Evolutionary conservation across 2,113 vertebrate genomes (phyloP).

Genomic region (Grantiella picta): DNA sequence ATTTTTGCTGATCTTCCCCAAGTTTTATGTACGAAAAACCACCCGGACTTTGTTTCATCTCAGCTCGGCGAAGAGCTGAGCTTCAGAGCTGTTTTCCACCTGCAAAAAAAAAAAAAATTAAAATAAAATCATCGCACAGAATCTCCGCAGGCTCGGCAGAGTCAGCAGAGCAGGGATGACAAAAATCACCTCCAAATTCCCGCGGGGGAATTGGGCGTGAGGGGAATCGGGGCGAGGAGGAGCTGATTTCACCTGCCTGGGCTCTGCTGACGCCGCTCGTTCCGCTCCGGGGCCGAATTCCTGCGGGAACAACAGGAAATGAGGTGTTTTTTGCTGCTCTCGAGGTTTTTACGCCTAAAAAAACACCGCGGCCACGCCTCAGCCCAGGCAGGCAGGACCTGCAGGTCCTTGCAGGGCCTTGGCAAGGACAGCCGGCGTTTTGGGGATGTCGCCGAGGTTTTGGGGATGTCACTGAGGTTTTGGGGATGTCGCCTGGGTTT

Average conservation of each 20-base stretch:
- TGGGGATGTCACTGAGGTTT: too few relatives aligned
- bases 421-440: not conserved
- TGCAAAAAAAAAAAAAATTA: not conserved
- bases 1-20: not conserved
- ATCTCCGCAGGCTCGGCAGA: not conserved
- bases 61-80: not conserved
- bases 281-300: not conserved
- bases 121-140: not conserved
- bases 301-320: not conserved
- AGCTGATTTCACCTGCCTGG: not conserved
- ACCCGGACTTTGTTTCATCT: not conserved
- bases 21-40: not conserved
- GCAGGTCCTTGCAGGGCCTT: not conserved
- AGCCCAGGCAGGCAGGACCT: not conserved
- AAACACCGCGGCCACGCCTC: rapidly evolving
- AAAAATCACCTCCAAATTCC: not conserved
- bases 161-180: not conserved
- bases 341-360: not conserved
- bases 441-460: too few relatives aligned
- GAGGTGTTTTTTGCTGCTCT: not conserved
- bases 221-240: not conserved
- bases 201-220: not conserved
- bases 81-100: too few relatives aligned
- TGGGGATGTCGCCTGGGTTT: too few relatives aligned
- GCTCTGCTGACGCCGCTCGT: not conserved